Evolutionary conservation across 2,888 invertebrate genomes (phyloP).

Genomic region (Cryptosula pallasiana): DNA sequence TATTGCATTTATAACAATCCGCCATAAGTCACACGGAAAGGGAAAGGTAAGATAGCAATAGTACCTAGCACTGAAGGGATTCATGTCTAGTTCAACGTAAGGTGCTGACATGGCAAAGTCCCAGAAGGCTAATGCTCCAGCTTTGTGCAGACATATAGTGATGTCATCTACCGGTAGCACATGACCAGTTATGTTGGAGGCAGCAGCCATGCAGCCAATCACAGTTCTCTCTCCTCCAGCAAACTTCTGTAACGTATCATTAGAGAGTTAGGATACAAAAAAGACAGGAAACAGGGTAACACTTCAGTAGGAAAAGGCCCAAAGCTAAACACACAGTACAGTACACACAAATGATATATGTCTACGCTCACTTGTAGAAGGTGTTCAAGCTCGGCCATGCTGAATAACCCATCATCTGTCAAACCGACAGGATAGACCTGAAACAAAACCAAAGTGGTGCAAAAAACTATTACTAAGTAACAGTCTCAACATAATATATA

Average conservation of each 20-base stretch:
- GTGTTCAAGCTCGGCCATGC: constrained; percentile 69
- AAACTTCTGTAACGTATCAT: constrained; percentile 44
- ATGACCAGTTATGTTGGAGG: constrained; percentile 84
- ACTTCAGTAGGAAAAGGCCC: no score
- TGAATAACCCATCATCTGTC: constrained; percentile 72
- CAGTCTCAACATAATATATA: no score
- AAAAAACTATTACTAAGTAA: no score
- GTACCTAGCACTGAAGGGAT: no score
- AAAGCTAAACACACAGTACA: no score
- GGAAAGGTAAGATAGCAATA: no score
- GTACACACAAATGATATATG: no score
- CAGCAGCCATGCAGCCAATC: constrained; percentile 80
- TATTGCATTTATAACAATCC: no score
- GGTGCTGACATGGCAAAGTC: constrained; percentile 81
- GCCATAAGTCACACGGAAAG: no score
- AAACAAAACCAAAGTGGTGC: no score
- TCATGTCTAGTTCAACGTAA: constrained; percentile 75
- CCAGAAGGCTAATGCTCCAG: constrained; percentile 80
- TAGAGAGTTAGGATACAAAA: no score
- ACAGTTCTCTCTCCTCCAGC: constrained; percentile 59
- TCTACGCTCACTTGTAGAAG: constrained; percentile 59
- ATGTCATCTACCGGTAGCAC: constrained; percentile 76
- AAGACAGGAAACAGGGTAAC: no score
- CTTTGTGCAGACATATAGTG: constrained; percentile 72
- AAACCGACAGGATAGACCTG: constrained; percentile 75